Percentiles rank a stretch among this genome's conserved stretches.
These are phyloP conservation scores for Lepus timidus DNA, from an alignment of 2,113 vertebrate genomes.

Conservation along the genomic window DNA sequence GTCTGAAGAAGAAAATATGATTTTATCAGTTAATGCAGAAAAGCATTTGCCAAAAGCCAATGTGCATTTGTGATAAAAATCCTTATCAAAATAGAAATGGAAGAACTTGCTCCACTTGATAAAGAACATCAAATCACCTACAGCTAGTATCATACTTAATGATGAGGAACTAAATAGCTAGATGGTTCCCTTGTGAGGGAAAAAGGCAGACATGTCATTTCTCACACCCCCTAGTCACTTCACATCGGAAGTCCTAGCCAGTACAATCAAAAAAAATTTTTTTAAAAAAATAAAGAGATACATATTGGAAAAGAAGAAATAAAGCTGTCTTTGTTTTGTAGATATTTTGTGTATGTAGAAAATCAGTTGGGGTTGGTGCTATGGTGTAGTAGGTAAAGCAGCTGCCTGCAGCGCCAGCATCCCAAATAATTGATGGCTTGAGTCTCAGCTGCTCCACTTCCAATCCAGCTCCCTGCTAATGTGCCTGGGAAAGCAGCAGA, in stretches of 20 bases:
- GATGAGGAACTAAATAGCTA: not conserved
- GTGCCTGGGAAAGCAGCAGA: too few species aligned
- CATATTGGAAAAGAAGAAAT: not conserved
- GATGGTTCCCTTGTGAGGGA: not conserved
- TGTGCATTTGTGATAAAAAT: not conserved
- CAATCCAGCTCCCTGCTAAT: too few species aligned
- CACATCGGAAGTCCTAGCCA: not conserved
- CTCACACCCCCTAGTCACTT: not conserved
- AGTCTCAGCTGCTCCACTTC: too few species aligned
- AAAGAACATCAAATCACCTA: not conserved
- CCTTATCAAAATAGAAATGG: not conserved
- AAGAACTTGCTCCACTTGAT: not conserved
- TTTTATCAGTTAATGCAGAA: slow-evolving; percentile 13
- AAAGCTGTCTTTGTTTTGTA: not conserved
- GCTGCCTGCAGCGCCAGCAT: too few species aligned
- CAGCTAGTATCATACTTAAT: not conserved
- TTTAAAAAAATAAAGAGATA: not conserved
- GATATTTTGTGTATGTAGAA: not conserved
- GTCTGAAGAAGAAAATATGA: not conserved
- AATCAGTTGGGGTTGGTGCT: not conserved
- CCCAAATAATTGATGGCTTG: too few species aligned
- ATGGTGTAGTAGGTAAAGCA: too few species aligned
- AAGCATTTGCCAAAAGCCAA: slow-evolving; percentile 9
- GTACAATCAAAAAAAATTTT: not conserved
- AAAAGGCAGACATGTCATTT: not conserved